Conservation (phyloP, 37 sponge, comb jelly and placozoan species). For the Mnemiopsis leidyi region DNA sequence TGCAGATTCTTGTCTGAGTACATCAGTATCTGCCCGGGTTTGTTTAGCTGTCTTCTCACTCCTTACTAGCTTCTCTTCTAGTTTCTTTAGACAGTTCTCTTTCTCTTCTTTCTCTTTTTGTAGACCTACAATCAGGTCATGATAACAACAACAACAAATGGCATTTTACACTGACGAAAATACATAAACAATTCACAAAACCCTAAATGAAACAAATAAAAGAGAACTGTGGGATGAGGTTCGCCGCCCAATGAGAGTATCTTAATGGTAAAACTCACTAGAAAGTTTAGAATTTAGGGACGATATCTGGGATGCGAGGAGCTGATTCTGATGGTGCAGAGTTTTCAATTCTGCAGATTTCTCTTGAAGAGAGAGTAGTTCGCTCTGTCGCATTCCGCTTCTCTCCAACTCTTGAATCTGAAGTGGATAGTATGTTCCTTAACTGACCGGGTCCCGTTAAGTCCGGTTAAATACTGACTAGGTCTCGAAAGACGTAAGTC, state of each 20-base stretch:
- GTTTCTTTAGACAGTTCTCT: not conserved
- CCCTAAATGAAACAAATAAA: too few species aligned
- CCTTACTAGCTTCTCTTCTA: not conserved
- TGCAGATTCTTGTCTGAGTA: not conserved
- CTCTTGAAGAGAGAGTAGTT: not conserved
- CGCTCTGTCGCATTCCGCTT: not conserved
- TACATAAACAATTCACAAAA: too few species aligned
- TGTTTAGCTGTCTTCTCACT: not conserved
- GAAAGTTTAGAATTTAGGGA: not conserved
- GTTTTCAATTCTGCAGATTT: not conserved
- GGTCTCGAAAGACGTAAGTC: too few species aligned
- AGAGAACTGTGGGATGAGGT: too few species aligned
- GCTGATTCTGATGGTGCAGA: slow-evolving; percentile 2
- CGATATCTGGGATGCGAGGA: not conserved
- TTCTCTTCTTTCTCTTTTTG: not conserved
- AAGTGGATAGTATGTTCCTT: too few species aligned
- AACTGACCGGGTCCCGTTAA: too few species aligned
- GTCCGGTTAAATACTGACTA: too few species aligned
- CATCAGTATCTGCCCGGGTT: not conserved
- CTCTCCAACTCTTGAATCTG: slow-evolving; percentile 2
- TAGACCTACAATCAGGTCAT: not conserved
- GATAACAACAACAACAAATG: too few species aligned
- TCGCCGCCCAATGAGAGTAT: too few species aligned
- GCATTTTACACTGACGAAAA: too few species aligned
- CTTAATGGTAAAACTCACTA: too few species aligned